Percentiles rank a stretch among this genome's conserved stretches.
Conservation (phyloP, 1,140 invertebrate species). For the Ceratina australensis region DNA sequence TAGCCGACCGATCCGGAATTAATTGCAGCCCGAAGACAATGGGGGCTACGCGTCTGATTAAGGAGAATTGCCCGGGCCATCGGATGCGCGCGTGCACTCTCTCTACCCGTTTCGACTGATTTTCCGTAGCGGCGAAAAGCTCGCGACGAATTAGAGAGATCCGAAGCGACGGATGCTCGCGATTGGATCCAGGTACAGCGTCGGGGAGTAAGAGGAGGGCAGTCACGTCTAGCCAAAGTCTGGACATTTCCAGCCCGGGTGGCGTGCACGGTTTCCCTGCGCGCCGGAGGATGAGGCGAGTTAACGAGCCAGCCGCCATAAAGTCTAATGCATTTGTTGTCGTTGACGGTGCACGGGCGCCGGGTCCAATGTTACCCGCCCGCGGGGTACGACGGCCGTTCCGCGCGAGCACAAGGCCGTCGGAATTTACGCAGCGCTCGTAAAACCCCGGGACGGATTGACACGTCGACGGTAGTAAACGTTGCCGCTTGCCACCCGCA, state of each 20-base stretch:
- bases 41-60: constrained; percentile 10
- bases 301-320: constrained; percentile 64
- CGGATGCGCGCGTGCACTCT: background rate
- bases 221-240: constrained; percentile 60
- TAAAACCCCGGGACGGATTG: constrained; percentile 71
- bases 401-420: constrained; percentile 38
- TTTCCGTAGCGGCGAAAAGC: background rate
- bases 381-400: constrained; percentile 26
- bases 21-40: background rate
- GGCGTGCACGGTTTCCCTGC: background rate
- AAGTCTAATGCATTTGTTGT: constrained; percentile 74
- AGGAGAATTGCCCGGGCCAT: background rate
- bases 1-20: constrained; percentile 6
- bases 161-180: constrained; percentile 16
- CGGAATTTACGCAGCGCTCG: constrained; percentile 71
- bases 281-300: constrained; percentile 19
- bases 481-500: constrained; percentile 61
- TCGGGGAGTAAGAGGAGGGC: background rate
- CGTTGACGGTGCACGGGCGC: constrained; percentile 57
- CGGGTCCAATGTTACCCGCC: constrained; percentile 25
- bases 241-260: constrained; percentile 56
- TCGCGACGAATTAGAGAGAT: constrained; percentile 13
- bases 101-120: background rate
- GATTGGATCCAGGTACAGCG: constrained; percentile 57
- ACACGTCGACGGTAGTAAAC: constrained; percentile 73